Evolutionary conservation across 2,113 vertebrate genomes (phyloP), one percentile per base, ranked within the genome.

Genomic region (Amphilophus citrinellus): DNA sequence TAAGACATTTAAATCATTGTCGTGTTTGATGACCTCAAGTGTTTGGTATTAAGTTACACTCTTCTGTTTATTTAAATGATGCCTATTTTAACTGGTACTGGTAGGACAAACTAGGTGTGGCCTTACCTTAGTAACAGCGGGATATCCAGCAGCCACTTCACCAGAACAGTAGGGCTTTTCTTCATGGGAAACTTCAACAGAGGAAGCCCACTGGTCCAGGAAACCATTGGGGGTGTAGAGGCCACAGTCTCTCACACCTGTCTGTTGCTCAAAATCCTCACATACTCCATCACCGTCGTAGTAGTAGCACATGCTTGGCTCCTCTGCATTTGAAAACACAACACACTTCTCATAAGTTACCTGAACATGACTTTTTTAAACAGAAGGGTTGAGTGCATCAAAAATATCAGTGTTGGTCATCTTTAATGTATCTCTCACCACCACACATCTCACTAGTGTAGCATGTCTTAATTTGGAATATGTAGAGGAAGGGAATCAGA

Each of bases 231-330:
- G 98, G 0, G 98, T 99, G 93, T 99, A 99, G 73, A 99, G 96
- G 0, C 98, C 98, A 32, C 98, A 99, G 93, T 99, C 98, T 79
- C 97, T 97, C 88, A 99, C 97, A 61, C 98, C 98, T 3, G 97
- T 98, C 95, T 97, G 97, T 71, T 96, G 96, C 89, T 99, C 98
- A 88, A 99, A 99, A 86, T 99, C 98, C 87, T 99, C 98, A 61
- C 98, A 99, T 53, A 99, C 96, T 2, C 98, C 98, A 7, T 99
- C 98, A 0, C 98, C 98, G 0, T 99, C 98, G 0, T 99, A 98
- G 94, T 98, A 99, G 89, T 99, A 99, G 87, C 98, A 99, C 84
- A 97, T 96, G 93, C 98, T 99, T 57, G 98, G 98, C 81, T 98
- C 97, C 85, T 97, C 98, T 99, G 96, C 39, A 53, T 73, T 77